phyloP scores from a whole-genome alignment of 2,797 vertebrate genomes.

The Anabas testudineus region DNA sequence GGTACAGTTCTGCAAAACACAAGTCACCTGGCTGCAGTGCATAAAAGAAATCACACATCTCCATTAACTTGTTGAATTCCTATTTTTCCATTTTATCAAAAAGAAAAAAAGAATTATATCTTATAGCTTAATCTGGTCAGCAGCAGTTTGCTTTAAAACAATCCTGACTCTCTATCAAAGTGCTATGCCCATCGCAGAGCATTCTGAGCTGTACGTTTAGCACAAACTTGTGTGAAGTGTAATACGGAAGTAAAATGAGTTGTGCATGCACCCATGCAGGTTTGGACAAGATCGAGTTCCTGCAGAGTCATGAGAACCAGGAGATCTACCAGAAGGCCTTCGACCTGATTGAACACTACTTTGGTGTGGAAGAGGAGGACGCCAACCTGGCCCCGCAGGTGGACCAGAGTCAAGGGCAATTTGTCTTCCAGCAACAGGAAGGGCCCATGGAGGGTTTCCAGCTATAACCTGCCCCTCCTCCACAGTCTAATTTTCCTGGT shows the following conservation, averaged over 20 bases:
- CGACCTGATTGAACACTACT: constrained; percentile 97
- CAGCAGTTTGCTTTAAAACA: too few relatives aligned
- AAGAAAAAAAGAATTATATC: too few relatives aligned
- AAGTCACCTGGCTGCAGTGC: too few relatives aligned
- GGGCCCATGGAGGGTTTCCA: constrained; percentile 99
- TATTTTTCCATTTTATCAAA: too few relatives aligned
- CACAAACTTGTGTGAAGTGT: too few relatives aligned
- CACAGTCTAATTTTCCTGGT: neutral
- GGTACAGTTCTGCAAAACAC: constrained; percentile 77
- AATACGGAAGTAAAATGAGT: too few relatives aligned
- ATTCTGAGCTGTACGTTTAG: too few relatives aligned
- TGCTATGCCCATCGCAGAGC: too few relatives aligned
- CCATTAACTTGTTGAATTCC: too few relatives aligned
- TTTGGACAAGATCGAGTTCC: constrained; percentile 97
- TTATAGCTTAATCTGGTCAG: too few relatives aligned
- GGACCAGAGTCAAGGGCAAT: constrained; percentile 88
- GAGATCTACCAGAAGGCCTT: constrained; percentile 99
- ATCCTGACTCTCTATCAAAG: too few relatives aligned
- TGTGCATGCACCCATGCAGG: constrained; percentile 78
- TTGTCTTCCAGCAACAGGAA: constrained; percentile 96
- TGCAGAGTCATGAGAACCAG: constrained; percentile 98
- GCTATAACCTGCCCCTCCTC: constrained; percentile 85
- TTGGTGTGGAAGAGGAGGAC: constrained; percentile 97
- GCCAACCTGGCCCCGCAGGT: constrained; percentile 91
- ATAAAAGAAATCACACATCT: constrained; percentile 12